Evolutionary conservation across 2,797 vertebrate species (phyloP), one percentile per base, ranked within the genome.

Genomic region (Gastrophryne carolinensis): DNA sequence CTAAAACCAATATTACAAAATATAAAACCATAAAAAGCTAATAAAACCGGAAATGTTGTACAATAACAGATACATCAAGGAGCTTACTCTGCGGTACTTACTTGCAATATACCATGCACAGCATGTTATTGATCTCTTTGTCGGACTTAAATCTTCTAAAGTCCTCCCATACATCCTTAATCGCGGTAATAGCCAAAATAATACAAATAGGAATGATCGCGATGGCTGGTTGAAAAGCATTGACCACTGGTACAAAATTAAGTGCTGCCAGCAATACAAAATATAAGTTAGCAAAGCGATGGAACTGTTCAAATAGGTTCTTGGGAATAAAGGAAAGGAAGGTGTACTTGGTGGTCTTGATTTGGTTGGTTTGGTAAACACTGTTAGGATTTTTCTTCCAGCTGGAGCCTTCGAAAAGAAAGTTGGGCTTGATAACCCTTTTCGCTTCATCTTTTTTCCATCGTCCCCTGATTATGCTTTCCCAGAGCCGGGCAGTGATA

Each of bases 141-240:
- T 98, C 96, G 0, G 90, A 85, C 78, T 91, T 89, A 82, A 92
- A 97, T 29, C 94, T 88, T 74, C 91, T 88, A 82, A 95, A 92
- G 82, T 98, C 95, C 79, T 97, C 96, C 94, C 95, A 98, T 58
- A 89, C 91, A 3, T 97, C 95, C 81, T 98, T 98, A 57, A 97
- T 67, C 52, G 95, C 95, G 0, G 95, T 97, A 52, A 97, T 82
- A 0, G 83, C 80, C 84, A 98, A 80, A 47, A 98, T 97, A 72
- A 90, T 61, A 80, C 92, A 91, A 60, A 97, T 86, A 0, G 96
- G 96, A 72, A 98, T 93, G 60, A 93, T 8, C 56, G 91, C 93
- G 23, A 97, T 87, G 56, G 88, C 92, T 0, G 96, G 95, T 73
- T 97, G 87, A 82, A 98, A 98, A 10, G 94, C 95, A 1, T 94